These are phyloP conservation scores for Euproctis similis DNA, from an alignment of 2,888 invertebrate species.

Conservation along the genomic window DNA sequence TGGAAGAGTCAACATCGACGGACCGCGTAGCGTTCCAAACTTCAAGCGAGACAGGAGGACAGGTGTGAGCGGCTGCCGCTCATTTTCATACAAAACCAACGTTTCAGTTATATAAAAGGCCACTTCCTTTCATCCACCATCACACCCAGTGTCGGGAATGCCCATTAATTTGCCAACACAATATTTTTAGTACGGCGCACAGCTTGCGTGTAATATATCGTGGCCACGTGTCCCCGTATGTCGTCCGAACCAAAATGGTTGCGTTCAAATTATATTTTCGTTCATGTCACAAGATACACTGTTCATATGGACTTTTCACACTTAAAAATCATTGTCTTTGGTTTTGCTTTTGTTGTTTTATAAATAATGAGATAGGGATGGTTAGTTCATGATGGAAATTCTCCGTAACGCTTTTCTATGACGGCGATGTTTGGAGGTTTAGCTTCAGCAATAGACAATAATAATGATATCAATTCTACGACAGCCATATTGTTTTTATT, in stretches of 20 bases:
- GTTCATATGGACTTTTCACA: conserved; percentile 74
- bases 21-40: conserved; percentile 35
- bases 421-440: no score
- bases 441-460: no score
- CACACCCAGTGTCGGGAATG: conserved; percentile 73
- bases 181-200: conserved; percentile 76
- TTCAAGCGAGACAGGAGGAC: no score
- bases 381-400: no score
- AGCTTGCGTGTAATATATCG: conserved; percentile 75
- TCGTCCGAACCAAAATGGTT: conserved; percentile 68
- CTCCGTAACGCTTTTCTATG: no score
- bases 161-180: conserved; percentile 77
- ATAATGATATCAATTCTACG: no score
- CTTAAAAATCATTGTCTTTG: conserved; percentile 70
- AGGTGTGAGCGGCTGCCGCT: conserved; percentile 72
- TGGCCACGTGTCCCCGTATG: conserved; percentile 74
- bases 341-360: no score
- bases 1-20: conserved; percentile 14
- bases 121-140: conserved; percentile 76
- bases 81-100: conserved; percentile 73
- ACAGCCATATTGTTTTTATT: no score
- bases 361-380: no score
- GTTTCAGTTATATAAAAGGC: conserved; percentile 75
- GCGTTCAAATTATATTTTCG: conserved; percentile 76
- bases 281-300: conserved; percentile 74